Evolutionary conservation across 2,113 vertebrate genomes (phyloP).

Genomic region (Lampris megalopsis): DNA sequence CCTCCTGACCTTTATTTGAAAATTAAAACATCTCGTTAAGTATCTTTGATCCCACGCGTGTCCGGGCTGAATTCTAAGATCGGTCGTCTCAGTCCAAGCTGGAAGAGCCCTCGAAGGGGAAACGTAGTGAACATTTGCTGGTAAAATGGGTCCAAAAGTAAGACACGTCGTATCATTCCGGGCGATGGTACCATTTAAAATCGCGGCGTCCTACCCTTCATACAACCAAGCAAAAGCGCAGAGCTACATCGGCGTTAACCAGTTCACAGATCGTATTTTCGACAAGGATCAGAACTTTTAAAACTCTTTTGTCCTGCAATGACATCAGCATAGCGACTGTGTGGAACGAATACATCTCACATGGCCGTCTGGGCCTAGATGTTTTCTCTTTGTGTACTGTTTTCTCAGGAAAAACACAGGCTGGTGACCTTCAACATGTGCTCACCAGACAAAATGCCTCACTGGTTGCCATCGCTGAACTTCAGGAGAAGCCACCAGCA

Average conservation of each 20-base stretch:
- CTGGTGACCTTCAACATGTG: not conserved
- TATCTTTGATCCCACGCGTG: not conserved
- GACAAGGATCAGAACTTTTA: slow-evolving; percentile 17
- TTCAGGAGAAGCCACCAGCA: slow-evolving; percentile 12
- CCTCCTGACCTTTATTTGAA: slow-evolving; percentile 9
- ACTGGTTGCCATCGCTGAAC: slow-evolving; percentile 1
- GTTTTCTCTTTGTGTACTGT: not conserved
- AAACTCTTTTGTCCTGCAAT: not conserved
- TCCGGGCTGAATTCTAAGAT: slow-evolving; percentile 26
- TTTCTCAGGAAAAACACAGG: slow-evolving; percentile 4
- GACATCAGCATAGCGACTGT: slow-evolving; percentile 25
- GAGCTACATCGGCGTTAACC: slow-evolving; percentile 26
- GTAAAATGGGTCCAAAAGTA: slow-evolving; percentile 66
- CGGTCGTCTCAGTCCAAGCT: slow-evolving; percentile 23
- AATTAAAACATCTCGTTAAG: slow-evolving; percentile 31
- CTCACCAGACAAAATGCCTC: not conserved
- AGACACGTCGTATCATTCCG: slow-evolving; percentile 44
- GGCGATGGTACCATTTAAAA: slow-evolving; percentile 58
- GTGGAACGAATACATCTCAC: slow-evolving; percentile 24
- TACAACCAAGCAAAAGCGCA: slow-evolving; percentile 32
- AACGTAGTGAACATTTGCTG: slow-evolving; percentile 42
- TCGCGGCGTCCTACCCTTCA: slow-evolving; percentile 2
- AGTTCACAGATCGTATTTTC: slow-evolving; percentile 27
- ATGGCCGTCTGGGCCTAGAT: slow-evolving; percentile 24
- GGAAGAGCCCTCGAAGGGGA: slow-evolving; percentile 12